Evolutionary conservation across 2,113 vertebrate species (phyloP).

Genomic region (Microcebus jonahi): DNA sequence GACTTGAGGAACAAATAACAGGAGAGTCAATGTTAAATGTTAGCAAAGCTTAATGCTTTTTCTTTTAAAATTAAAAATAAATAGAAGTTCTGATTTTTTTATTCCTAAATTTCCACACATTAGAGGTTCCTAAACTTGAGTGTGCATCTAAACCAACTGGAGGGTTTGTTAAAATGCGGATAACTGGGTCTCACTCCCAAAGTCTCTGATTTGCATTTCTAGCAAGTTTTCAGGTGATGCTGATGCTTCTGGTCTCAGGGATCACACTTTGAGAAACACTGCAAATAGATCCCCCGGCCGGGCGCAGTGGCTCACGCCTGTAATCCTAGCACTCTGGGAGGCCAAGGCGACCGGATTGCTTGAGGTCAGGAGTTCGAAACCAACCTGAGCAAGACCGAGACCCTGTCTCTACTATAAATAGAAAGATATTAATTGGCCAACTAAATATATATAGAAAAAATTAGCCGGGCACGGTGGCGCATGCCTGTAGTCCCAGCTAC

Average conservation of each 20-base stretch:
- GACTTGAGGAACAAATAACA: not conserved
- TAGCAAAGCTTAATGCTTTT: not conserved
- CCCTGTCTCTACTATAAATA: too few species aligned
- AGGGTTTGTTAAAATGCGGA: not conserved
- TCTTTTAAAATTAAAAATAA: not conserved
- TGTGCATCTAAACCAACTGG: not conserved
- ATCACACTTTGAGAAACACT: not conserved
- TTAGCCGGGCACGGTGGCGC: too few species aligned
- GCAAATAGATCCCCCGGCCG: not conserved
- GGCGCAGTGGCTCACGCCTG: too few species aligned
- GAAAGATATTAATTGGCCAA: too few species aligned
- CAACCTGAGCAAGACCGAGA: too few species aligned
- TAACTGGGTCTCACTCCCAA: not conserved
- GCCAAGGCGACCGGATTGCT: too few species aligned
- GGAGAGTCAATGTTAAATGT: not conserved
- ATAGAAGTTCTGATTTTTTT: not conserved
- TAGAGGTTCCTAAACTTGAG: not conserved
- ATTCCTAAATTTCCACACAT: not conserved
- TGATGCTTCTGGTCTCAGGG: not conserved
- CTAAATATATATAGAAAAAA: too few species aligned
- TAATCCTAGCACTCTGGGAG: too few species aligned
- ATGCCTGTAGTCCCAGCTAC: too few species aligned
- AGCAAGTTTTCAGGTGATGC: not conserved
- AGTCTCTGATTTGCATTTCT: not conserved
- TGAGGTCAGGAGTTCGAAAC: too few species aligned